Percentiles rank a stretch among this genome's conserved stretches.
Evolutionary conservation across 2,797 vertebrate genomes (phyloP).

Genomic region (Pangasius mekongensis): DNA sequence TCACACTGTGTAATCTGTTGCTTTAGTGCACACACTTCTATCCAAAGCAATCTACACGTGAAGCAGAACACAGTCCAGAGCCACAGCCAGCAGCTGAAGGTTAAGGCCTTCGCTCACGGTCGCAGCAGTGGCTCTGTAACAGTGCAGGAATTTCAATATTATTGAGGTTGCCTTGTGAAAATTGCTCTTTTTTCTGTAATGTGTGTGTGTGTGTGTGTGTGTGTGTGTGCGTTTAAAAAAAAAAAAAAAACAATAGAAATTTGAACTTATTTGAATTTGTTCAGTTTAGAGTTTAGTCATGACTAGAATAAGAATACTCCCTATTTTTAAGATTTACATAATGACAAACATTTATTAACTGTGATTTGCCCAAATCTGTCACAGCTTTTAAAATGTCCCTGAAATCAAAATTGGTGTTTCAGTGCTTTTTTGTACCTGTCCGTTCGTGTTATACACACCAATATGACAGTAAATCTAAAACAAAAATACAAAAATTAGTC

Average conservation of each 20-base stretch:
- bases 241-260: neutral
- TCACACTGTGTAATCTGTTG: slow-evolving; percentile 1
- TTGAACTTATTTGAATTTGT: neutral
- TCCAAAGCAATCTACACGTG: neutral
- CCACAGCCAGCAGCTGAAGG: slow-evolving; percentile 3
- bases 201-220: neutral
- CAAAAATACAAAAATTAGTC: no score
- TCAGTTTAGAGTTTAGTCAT: neutral
- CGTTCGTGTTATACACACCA: neutral
- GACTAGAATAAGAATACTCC: no score
- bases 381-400: neutral
- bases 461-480: no score
- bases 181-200: neutral
- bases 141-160: neutral
- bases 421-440: neutral
- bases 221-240: no score
- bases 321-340: neutral
- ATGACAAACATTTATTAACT: neutral
- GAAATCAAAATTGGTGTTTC: no score
- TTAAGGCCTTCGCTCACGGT: neutral
- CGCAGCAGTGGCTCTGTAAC: neutral
- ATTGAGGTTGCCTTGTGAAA: neutral
- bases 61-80: slow-evolving; percentile 13
- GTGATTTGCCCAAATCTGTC: neutral
- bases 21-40: neutral